phyloP scores from a whole-genome alignment of 2,797 vertebrate species.

The Channa striata region DNA sequence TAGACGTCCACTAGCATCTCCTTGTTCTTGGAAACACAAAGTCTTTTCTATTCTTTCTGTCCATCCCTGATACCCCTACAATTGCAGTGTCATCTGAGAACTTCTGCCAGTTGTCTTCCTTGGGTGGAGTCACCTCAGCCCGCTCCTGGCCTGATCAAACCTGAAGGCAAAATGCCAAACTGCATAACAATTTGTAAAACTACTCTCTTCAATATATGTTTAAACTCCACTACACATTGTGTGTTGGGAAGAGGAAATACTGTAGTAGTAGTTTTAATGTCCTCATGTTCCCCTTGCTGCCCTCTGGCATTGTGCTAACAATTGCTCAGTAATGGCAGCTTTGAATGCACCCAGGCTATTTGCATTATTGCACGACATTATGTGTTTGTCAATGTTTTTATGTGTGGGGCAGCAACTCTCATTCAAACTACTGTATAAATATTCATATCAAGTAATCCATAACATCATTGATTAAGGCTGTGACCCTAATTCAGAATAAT shows the following conservation, averaged over 20 bases:
- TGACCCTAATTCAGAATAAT: conserved; percentile 57
- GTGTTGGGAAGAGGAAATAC: not conserved
- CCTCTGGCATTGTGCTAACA: conserved; percentile 21
- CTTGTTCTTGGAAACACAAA: too few relatives aligned
- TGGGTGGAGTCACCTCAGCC: too few relatives aligned
- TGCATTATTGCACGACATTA: conserved; percentile 23
- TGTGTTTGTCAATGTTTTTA: conserved; percentile 21
- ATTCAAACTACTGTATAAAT: conserved; percentile 18
- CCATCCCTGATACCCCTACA: too few relatives aligned
- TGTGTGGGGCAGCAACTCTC: not conserved
- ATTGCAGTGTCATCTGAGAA: too few relatives aligned
- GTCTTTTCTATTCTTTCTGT: too few relatives aligned
- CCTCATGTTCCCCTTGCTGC: conserved; percentile 3
- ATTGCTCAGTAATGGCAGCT: conserved; percentile 20
- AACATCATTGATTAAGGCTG: conserved; percentile 29
- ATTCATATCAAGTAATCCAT: conserved; percentile 43
- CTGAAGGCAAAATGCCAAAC: not conserved
- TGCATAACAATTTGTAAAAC: not conserved
- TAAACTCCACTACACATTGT: not conserved
- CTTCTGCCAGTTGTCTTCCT: too few relatives aligned
- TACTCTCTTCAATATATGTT: not conserved
- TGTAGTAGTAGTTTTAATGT: not conserved
- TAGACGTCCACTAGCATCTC: too few relatives aligned
- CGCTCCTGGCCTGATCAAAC: not conserved
- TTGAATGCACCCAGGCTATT: conserved; percentile 22